Evolutionary conservation across 53 echinoderm and acorn worm genomes (phyloP).

Genomic region (Holothuria scabra): DNA sequence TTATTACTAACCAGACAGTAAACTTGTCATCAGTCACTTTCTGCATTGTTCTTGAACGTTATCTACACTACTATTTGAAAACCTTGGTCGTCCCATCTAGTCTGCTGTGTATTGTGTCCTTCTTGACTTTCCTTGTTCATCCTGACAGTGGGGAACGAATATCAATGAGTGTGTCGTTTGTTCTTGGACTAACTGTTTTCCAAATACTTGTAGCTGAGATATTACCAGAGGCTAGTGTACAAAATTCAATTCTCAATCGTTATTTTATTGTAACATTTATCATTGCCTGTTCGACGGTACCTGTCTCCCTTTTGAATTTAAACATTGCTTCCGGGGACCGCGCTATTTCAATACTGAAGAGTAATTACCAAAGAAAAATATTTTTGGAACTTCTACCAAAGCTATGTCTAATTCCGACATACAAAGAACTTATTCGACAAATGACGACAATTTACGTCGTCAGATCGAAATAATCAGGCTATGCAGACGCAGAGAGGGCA

Average conservation of each 20-base stretch:
- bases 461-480: too few relatives aligned
- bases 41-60: constrained; percentile 17
- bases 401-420: neutral
- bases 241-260: neutral
- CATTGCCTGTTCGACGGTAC: neutral
- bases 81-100: constrained; percentile 8
- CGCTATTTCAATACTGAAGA: neutral
- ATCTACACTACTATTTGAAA: neutral
- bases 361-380: neutral
- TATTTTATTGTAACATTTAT: constrained; percentile 6
- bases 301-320: constrained; percentile 11
- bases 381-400: constrained; percentile 24
- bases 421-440: neutral
- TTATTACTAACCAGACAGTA: neutral
- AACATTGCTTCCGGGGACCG: constrained; percentile 2
- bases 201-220: constrained; percentile 28
- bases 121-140: constrained; percentile 17
- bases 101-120: constrained; percentile 9
- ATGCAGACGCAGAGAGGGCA: too few relatives aligned
- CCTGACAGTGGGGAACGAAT: constrained; percentile 41
- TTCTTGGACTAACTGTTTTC: constrained; percentile 34
- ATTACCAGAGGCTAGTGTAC: neutral
- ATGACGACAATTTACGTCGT: too few relatives aligned
- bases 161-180: constrained; percentile 14
- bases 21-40: neutral